These are phyloP conservation scores for Glyptemys insculpta DNA, from an alignment of 2,797 vertebrate genomes.

Conservation along the genomic window DNA sequence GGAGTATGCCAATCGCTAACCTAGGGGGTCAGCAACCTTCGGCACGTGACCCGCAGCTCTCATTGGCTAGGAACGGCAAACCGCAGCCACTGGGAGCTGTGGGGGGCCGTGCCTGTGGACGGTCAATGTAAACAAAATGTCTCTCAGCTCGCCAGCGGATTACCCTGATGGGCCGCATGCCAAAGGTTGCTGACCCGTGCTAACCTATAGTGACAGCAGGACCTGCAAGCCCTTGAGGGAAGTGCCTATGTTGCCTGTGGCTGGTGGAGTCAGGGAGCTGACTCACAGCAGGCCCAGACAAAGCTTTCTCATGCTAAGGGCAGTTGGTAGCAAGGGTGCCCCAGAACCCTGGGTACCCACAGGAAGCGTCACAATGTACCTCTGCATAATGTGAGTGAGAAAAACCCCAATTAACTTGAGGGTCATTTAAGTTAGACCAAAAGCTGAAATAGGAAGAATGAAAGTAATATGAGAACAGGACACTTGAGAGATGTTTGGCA, in stretches of 20 bases:
- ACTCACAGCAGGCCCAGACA: not conserved
- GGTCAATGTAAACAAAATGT: too few species aligned
- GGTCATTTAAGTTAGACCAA: constrained; percentile 49
- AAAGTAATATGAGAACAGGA: not conserved
- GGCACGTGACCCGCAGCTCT: too few species aligned
- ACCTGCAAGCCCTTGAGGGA: not conserved
- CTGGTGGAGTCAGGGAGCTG: not conserved
- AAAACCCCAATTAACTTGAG: not conserved
- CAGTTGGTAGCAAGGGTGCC: not conserved
- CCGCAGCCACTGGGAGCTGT: too few species aligned
- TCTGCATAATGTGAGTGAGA: not conserved
- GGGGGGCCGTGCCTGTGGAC: too few species aligned
- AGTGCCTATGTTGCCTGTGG: not conserved
- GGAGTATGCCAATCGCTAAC: not conserved
- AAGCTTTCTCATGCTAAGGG: not conserved
- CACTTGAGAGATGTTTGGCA: constrained; percentile 37
- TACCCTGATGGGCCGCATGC: too few species aligned
- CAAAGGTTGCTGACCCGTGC: too few species aligned
- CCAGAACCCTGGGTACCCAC: not conserved
- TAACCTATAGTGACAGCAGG: not conserved
- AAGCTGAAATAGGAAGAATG: constrained; percentile 56
- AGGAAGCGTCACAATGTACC: not conserved
- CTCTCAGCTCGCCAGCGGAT: too few species aligned
- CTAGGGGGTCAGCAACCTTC: too few species aligned
- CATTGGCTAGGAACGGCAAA: too few species aligned